Evolutionary conservation across 2,113 vertebrate species (phyloP).

Genomic region (Naja naja): DNA sequence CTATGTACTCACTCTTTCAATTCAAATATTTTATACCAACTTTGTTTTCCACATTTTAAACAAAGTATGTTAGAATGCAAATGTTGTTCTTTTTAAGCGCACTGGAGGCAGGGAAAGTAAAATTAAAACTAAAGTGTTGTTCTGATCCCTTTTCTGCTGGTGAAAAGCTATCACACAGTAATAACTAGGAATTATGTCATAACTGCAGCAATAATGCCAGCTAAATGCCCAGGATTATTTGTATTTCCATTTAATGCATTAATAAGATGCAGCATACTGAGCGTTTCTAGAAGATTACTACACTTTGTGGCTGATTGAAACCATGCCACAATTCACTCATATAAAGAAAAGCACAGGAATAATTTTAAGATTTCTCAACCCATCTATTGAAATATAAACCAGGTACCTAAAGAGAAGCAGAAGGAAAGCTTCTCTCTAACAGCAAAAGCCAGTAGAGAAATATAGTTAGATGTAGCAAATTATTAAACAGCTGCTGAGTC

Average conservation of each 20-base stretch:
- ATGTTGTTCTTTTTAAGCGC: neutral
- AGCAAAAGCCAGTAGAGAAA: slow-evolving; percentile 29
- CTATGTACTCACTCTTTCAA: neutral
- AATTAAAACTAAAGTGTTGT: slow-evolving; percentile 40
- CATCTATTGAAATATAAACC: slow-evolving; percentile 45
- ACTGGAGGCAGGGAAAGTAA: slow-evolving; percentile 4
- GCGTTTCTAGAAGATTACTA: slow-evolving; percentile 53
- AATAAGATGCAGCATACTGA: slow-evolving; percentile 52
- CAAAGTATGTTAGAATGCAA: neutral
- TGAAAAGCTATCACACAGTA: slow-evolving; percentile 33
- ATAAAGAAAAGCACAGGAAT: slow-evolving; percentile 53
- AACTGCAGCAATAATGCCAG: slow-evolving; percentile 42
- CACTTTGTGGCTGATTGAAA: slow-evolving; percentile 50
- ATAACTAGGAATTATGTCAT: slow-evolving; percentile 57
- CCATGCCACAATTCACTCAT: slow-evolving; percentile 50
- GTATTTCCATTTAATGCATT: slow-evolving; percentile 60
- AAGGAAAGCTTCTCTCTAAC: slow-evolving; percentile 22
- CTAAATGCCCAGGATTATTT: slow-evolving; percentile 64
- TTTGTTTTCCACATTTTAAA: neutral
- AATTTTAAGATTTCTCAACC: slow-evolving; percentile 44
- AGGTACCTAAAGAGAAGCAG: slow-evolving; percentile 36
- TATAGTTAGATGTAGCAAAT: slow-evolving; percentile 26
- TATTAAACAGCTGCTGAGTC: slow-evolving; percentile 39
- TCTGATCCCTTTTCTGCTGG: slow-evolving; percentile 45
- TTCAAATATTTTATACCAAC: neutral